Percentiles rank a stretch among this genome's conserved stretches.
phyloP scores from a whole-genome alignment of 2,888 invertebrate genomes.

The Ectropis crepuscularia region DNA sequence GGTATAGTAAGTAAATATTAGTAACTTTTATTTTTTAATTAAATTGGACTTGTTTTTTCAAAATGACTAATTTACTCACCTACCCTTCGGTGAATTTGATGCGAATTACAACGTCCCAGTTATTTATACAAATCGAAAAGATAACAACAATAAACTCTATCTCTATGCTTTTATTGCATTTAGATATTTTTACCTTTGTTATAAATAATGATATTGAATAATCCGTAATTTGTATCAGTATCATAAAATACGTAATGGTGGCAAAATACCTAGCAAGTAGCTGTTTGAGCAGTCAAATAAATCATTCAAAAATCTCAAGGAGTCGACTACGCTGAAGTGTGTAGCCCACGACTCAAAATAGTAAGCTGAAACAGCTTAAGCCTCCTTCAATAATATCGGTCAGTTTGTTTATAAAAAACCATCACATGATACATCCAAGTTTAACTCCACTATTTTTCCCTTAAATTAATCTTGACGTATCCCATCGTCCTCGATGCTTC shows the following conservation, averaged over 20 bases:
- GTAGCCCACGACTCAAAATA: no score
- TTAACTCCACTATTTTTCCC: no score
- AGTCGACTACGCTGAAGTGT: no score
- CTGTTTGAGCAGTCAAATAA: no score
- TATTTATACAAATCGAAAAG: slow-evolving; percentile 40
- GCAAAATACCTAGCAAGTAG: neutral
- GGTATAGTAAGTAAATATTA: no score
- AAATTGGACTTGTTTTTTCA: neutral
- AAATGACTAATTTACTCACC: slow-evolving; percentile 32
- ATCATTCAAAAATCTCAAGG: no score
- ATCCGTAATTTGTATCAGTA: slow-evolving; percentile 24
- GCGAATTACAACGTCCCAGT: slow-evolving; percentile 4
- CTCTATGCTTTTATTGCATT: slow-evolving; percentile 43
- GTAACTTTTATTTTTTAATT: neutral
- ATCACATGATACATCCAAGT: no score
- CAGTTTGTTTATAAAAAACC: no score
- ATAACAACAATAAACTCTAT: slow-evolving; percentile 44
- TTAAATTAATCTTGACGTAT: no score
- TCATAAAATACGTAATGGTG: slow-evolving; percentile 13
- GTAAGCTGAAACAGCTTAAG: no score
- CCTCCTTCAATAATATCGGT: no score
- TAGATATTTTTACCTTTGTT: slow-evolving; percentile 24
- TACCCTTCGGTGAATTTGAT: slow-evolving; percentile 40
- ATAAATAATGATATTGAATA: slow-evolving; percentile 42
- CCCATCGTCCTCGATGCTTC: no score